Evolutionary conservation across 2,113 vertebrate genomes (phyloP).

Genomic region (Stegostoma tigrinum): DNA sequence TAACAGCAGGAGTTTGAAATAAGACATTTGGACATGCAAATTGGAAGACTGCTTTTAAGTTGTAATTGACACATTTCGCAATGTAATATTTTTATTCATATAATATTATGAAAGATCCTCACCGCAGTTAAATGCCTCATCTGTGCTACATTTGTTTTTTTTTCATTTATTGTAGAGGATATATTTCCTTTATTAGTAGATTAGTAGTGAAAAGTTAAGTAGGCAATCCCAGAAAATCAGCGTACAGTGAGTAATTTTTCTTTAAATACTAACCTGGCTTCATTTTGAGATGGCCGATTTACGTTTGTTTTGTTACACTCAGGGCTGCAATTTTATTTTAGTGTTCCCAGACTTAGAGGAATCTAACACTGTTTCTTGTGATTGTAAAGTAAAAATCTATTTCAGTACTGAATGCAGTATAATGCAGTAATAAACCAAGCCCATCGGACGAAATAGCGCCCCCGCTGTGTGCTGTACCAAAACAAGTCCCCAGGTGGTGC

Average conservation of each 20-base stretch:
- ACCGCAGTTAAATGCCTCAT: background rate
- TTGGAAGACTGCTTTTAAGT: background rate
- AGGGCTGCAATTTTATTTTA: no score
- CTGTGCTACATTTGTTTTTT: background rate
- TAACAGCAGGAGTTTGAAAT: background rate
- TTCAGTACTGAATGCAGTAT: background rate
- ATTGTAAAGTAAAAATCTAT: background rate
- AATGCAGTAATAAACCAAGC: background rate
- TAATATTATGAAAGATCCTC: no score
- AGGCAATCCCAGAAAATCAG: background rate
- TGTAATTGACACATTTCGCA: background rate
- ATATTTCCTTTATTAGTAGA: background rate
- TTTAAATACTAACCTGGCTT: background rate
- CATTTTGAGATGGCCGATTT: background rate
- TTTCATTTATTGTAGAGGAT: background rate
- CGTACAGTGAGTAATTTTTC: background rate
- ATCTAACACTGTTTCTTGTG: background rate
- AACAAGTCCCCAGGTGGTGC: constrained; percentile 23
- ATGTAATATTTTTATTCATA: background rate
- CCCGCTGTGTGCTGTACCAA: background rate
- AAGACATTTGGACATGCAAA: background rate
- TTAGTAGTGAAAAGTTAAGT: background rate
- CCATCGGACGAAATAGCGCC: background rate
- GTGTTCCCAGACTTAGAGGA: background rate
- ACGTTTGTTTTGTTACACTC: background rate